These are phyloP conservation scores for Danaus melanippus DNA, from an alignment of 1,140 invertebrate genomes.

Conservation along the genomic window DNA sequence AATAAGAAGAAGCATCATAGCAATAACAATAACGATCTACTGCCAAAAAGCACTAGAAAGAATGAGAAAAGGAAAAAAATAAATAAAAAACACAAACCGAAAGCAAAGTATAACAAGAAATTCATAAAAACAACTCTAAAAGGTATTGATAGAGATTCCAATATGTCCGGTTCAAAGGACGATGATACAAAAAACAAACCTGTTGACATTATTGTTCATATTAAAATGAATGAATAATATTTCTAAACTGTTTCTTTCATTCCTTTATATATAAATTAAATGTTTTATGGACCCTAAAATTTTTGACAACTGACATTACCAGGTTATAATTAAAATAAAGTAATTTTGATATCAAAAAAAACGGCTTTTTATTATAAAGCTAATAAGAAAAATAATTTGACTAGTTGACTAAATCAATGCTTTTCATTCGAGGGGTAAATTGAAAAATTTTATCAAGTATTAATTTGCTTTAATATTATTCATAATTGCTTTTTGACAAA, in stretches of 20 bases:
- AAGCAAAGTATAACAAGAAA: constrained; percentile 12
- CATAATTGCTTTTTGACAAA: no score
- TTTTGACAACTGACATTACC: no score
- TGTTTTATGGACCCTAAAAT: no score
- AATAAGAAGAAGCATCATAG: constrained; percentile 16
- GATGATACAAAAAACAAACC: constrained; percentile 14
- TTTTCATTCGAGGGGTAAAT: no score
- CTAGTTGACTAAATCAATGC: no score
- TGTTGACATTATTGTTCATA: constrained; percentile 31
- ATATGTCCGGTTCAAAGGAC: constrained; percentile 23
- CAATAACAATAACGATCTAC: constrained; percentile 12
- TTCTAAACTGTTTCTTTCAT: constrained; percentile 2
- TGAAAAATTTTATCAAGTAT: no score
- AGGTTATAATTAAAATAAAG: no score
- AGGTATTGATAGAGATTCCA: constrained; percentile 18
- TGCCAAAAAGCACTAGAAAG: constrained; percentile 5
- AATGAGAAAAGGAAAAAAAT: constrained; percentile 14
- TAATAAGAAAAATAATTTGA: no score
- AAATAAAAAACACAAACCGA: constrained; percentile 10
- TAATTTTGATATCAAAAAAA: no score
- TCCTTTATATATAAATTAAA: no score
- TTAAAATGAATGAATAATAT: constrained; percentile 29
- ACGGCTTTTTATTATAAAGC: no score
- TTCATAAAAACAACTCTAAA: constrained; percentile 22
- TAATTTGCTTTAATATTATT: no score